These are phyloP conservation scores for Toxotes chatareus DNA, from an alignment of 2,113 vertebrate genomes.

Conservation along the genomic window DNA sequence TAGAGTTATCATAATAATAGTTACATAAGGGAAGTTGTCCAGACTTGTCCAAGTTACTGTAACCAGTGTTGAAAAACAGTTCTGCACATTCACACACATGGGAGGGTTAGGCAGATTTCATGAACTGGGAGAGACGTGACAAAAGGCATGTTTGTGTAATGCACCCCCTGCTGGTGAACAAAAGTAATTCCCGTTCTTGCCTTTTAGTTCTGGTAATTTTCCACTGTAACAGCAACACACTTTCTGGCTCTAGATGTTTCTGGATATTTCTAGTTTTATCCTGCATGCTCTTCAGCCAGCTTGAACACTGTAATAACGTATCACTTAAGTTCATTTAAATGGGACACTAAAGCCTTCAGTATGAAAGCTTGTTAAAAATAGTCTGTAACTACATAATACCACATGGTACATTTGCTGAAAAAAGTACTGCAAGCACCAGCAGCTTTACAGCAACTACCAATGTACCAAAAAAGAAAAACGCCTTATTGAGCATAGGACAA, in stretches of 20 bases:
- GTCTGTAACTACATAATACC: background rate
- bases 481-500: background rate
- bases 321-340: background rate
- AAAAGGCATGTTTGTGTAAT: conserved; percentile 1
- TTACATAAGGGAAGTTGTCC: conserved; percentile 51
- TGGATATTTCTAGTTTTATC: conserved; percentile 51
- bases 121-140: conserved; percentile 28
- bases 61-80: conserved; percentile 20
- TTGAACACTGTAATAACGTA: background rate
- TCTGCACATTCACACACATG: background rate
- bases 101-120: background rate
- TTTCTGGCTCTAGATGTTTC: conserved; percentile 45
- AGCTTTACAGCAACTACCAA: background rate
- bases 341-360: background rate
- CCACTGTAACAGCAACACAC: conserved; percentile 44
- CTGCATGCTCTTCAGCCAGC: background rate
- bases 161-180: conserved; percentile 66
- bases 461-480: background rate
- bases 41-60: conserved; percentile 34
- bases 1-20: background rate
- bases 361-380: background rate
- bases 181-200: background rate
- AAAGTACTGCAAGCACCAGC: background rate
- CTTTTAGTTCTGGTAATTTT: conserved; percentile 66
- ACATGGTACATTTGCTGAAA: background rate